Evolutionary conservation across 1,140 invertebrate species (phyloP), one percentile per base, ranked within the genome.

Genomic region (Ceratina calcarata): DNA sequence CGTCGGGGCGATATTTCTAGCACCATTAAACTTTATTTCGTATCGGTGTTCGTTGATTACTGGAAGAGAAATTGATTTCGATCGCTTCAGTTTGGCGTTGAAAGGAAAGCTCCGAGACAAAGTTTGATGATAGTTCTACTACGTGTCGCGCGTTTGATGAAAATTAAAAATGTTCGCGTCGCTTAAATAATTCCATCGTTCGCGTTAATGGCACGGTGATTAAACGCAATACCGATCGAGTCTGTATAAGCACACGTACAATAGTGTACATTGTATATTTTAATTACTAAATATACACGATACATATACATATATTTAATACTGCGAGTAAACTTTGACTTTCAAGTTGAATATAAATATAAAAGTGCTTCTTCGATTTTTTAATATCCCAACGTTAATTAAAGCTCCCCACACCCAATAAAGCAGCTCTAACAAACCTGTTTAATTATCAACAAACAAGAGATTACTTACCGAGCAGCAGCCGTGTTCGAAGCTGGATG

Each of bases 161-260:
- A n/a, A 71, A 45, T 78, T 37, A 53, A 77, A 61, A 64, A 55
- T 22, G 49, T 2, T 57, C 7, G 45, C 15, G 53, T 4, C 24
- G n/a, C 12, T 16, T 15, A 49, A 3, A 53, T 49, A 55, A 55
- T 77, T 58, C 24, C 22, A n/a, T 53, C 58, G 18, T 61, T 61
- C 24, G 24, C 18, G 57, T 70, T 62, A 70, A 13, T 20, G 45
- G 10, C 49, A n/a, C 16, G 57, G 45, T 24, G 67, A 64, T 62
- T 78, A 78, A 78, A 78, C 67, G 27, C n/a, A 13, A 16, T 53
- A 70, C 61, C 66, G 67, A 71, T 62, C 67, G 69, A 12, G 24
- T 10, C 4, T 68, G 49, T 6, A 45, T 53, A 45, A 3, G 74
- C 18, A 15, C 15, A 61, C 67, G 27, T 32, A 32, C 27, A 32